Percentiles rank a stretch among this genome's conserved stretches.
phyloP scores from a whole-genome alignment of 2,797 vertebrate species.

The Gambusia yucatana region DNA sequence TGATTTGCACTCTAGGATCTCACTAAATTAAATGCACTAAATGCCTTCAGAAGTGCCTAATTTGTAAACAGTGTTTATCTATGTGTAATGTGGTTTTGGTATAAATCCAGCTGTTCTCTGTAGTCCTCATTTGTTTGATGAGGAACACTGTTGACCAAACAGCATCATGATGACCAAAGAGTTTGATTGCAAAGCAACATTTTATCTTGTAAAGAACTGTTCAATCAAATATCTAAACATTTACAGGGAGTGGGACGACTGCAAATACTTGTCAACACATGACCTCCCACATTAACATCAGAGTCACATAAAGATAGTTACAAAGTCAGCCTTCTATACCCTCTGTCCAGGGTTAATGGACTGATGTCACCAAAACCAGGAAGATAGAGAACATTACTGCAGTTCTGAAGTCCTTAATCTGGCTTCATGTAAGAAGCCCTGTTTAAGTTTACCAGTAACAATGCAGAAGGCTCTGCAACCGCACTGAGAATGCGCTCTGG shows the following conservation, averaged over 20 bases:
- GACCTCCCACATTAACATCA: no score
- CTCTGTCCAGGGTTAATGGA: no score
- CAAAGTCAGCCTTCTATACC: no score
- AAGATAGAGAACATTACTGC: no score
- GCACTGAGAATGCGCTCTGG: not conserved
- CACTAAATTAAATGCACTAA: not conserved
- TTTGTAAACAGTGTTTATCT: not conserved
- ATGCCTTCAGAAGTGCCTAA: not conserved
- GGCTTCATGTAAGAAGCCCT: not conserved
- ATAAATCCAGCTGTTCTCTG: not conserved
- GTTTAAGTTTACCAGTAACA: not conserved
- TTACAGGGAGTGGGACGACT: not conserved
- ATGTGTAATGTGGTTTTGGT: not conserved
- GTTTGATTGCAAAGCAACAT: not conserved
- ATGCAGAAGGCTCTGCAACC: not conserved
- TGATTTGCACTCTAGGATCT: not conserved
- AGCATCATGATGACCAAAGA: not conserved
- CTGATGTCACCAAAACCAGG: no score
- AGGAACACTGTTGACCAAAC: not conserved
- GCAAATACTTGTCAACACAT: not conserved
- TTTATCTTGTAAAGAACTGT: not conserved
- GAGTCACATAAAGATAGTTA: no score
- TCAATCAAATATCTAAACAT: not conserved
- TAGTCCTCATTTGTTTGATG: not conserved
- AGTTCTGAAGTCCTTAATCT: no score